Conservation (phyloP, 2,888 invertebrate species). For the Clistopyga incitator region DNA sequence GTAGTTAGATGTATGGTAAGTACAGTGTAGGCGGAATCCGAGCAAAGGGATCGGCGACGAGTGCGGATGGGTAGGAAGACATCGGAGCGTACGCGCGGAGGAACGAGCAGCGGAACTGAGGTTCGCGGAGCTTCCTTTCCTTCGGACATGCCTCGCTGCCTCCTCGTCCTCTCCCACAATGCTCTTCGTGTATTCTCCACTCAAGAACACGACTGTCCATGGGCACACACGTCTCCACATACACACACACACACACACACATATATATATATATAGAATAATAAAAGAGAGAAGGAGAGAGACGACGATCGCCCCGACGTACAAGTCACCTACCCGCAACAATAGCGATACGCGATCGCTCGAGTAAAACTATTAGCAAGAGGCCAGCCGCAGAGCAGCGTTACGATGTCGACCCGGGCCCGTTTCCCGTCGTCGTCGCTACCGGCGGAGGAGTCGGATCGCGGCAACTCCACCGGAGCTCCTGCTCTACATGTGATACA, state of each 20-base stretch:
- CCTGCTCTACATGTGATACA: slow-evolving; percentile 14
- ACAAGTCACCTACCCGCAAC: slow-evolving; percentile 67
- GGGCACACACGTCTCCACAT: slow-evolving; percentile 1
- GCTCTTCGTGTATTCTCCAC: slow-evolving; percentile 62
- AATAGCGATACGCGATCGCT: slow-evolving; percentile 78
- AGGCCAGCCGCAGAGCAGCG: slow-evolving; percentile 71
- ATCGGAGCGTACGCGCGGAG: slow-evolving; percentile 70
- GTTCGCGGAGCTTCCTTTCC: slow-evolving; percentile 84
- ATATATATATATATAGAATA: not conserved
- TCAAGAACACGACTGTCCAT: slow-evolving; percentile 39
- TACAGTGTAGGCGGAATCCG: slow-evolving; percentile 38
- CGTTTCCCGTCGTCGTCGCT: slow-evolving; percentile 61
- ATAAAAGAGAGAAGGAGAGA: slow-evolving; percentile 15
- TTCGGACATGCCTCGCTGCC: slow-evolving; percentile 82
- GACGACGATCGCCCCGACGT: slow-evolving; percentile 30
- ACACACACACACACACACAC: no score
- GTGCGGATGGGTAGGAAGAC: slow-evolving; percentile 62
- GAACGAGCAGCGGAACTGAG: slow-evolving; percentile 83
- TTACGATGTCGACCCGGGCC: slow-evolving; percentile 45
- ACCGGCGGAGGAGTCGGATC: no score
- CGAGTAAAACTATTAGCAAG: slow-evolving; percentile 75
- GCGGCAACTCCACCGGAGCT: slow-evolving; percentile 42
- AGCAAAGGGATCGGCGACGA: slow-evolving; percentile 40
- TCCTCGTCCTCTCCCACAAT: slow-evolving; percentile 83
- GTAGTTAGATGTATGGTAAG: not conserved